phyloP scores from a whole-genome alignment of 2,797 vertebrate genomes.

The Liasis olivaceus region DNA sequence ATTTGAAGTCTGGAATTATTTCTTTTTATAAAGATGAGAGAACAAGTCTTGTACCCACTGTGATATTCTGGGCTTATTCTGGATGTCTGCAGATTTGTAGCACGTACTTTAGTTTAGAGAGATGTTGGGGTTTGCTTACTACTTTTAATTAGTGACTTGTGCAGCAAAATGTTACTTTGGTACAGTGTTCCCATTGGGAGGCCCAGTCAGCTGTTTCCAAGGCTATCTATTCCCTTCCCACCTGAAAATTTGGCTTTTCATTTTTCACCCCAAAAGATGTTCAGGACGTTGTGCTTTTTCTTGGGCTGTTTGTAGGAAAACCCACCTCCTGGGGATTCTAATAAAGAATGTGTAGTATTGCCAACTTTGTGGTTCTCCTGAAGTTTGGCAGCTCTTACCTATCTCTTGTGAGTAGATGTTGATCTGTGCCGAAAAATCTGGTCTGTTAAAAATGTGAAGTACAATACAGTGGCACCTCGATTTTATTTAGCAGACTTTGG shows the following conservation, averaged over 20 bases:
- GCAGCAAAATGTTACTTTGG: background rate
- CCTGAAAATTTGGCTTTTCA: background rate
- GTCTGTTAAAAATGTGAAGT: too few relatives aligned
- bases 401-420: too few relatives aligned
- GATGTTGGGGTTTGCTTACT: background rate
- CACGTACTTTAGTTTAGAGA: background rate
- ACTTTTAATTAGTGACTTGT: background rate
- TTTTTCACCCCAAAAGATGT: background rate
- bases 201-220: background rate
- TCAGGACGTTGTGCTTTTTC: background rate
- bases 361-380: background rate
- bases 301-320: too few relatives aligned
- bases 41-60: background rate
- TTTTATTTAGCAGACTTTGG: too few relatives aligned
- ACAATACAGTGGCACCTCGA: too few relatives aligned
- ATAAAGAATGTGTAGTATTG: background rate
- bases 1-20: background rate
- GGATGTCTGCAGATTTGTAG: background rate
- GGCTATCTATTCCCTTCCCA: background rate
- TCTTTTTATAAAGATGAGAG: background rate
- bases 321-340: too few relatives aligned
- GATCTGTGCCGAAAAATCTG: too few relatives aligned
- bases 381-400: too few relatives aligned
- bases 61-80: background rate
- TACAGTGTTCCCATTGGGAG: background rate